Conservation (phyloP, 1,140 invertebrate species). For the Anoplophora glabripennis region DNA sequence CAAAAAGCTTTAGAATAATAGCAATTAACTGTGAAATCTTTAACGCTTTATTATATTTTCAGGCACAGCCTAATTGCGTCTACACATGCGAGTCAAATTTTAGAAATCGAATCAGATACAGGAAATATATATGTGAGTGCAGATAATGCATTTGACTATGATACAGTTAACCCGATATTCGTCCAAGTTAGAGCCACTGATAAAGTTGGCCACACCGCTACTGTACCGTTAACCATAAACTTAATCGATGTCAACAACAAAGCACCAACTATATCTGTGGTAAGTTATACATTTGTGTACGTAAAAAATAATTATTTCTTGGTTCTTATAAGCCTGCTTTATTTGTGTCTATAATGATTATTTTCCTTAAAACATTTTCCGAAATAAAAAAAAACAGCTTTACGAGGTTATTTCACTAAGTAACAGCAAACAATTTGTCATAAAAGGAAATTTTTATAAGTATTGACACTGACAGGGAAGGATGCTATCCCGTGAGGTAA, state of each 20-base stretch:
- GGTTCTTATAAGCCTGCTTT: too few relatives aligned
- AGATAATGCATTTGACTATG: constrained; percentile 57
- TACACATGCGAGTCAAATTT: constrained; percentile 22
- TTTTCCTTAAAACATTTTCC: too few relatives aligned
- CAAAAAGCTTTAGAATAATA: too few relatives aligned
- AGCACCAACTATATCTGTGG: constrained; percentile 52
- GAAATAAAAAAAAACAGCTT: too few relatives aligned
- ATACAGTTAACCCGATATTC: constrained; percentile 54
- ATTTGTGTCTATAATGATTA: too few relatives aligned
- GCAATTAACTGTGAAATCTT: too few relatives aligned
- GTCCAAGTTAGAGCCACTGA: constrained; percentile 55
- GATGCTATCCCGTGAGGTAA: too few relatives aligned
- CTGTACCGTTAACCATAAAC: constrained; percentile 53
- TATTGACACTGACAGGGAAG: too few relatives aligned
- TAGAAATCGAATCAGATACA: constrained; percentile 49
- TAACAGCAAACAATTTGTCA: too few relatives aligned
- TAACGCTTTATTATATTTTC: constrained; percentile 22
- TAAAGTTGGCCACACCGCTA: constrained; percentile 50
- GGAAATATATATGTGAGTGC: constrained; percentile 52
- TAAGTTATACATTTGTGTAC: constrained; percentile 36
- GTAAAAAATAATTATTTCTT: too few relatives aligned
- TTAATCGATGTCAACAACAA: constrained; percentile 59
- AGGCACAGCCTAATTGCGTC: constrained; percentile 53
- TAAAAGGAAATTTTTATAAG: too few relatives aligned
- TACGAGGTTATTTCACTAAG: too few relatives aligned